These are phyloP conservation scores for Graphium colonna DNA, from an alignment of 2,888 invertebrate species.

Conservation along the genomic window DNA sequence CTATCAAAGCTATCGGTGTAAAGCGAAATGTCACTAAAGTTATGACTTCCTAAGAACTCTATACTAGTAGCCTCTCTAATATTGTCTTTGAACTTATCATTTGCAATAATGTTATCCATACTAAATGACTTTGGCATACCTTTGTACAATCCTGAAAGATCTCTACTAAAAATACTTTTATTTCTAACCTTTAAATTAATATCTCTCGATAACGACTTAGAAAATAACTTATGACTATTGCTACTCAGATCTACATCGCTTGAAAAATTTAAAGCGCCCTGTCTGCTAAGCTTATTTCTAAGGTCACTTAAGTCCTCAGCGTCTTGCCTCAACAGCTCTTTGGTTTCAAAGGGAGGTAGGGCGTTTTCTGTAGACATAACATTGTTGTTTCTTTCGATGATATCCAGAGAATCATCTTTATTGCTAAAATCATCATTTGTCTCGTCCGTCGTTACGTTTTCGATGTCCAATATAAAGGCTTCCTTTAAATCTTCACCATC, in stretches of 20 bases:
- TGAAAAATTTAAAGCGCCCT: conserved; percentile 37
- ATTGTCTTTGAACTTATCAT: conserved; percentile 48
- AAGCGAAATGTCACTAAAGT: conserved; percentile 51
- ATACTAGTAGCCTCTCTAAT: conserved; percentile 67
- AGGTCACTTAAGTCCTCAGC: conserved; percentile 48
- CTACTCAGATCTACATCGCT: conserved; percentile 37
- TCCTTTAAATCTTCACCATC: conserved; percentile 24
- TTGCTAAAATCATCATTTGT: conserved; percentile 51
- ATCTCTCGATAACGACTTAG: conserved; percentile 47
- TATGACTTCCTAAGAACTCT: conserved; percentile 48
- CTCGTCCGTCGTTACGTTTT: conserved; percentile 61
- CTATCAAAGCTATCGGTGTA: conserved; percentile 61
- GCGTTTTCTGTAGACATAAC: conserved; percentile 38
- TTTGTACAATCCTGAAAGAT: conserved; percentile 53
- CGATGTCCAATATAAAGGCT: conserved; percentile 47
- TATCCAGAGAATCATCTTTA: conserved; percentile 33
- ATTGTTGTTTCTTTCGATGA: conserved; percentile 28
- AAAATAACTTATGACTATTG: conserved; percentile 31
- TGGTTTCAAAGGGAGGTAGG: conserved; percentile 43
- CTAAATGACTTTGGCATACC: conserved; percentile 71
- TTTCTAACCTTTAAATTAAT: conserved; percentile 35
- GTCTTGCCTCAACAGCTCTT: conserved; percentile 57
- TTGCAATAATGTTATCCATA: conserved; percentile 57
- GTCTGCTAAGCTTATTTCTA: conserved; percentile 40
- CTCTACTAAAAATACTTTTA: conserved; percentile 51